phyloP scores from a whole-genome alignment of 2,888 invertebrate genomes.

The Polydrusus cervinus region DNA sequence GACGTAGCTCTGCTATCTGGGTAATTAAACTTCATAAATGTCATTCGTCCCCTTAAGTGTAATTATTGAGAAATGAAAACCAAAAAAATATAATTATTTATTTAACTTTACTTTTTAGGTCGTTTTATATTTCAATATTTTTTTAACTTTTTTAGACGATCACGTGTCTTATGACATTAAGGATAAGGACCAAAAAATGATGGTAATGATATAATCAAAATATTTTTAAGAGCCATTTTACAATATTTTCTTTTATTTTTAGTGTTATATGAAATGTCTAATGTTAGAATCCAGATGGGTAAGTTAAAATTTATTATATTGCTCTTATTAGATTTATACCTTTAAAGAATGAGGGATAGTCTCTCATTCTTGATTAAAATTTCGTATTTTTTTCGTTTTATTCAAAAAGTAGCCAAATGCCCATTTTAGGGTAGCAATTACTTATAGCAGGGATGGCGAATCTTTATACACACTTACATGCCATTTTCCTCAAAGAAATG shows the following conservation, averaged over 20 bases:
- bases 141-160: constrained; percentile 57
- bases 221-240: neutral
- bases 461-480: no score
- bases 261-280: constrained; percentile 67
- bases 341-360: no score
- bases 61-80: neutral
- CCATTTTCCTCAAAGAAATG: no score
- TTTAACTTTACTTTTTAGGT: neutral
- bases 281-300: constrained; percentile 66
- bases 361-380: no score
- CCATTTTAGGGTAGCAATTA: no score
- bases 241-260: constrained; percentile 54
- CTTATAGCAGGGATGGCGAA: no score
- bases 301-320: constrained; percentile 48
- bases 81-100: neutral
- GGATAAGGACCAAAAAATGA: constrained; percentile 60
- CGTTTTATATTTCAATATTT: neutral
- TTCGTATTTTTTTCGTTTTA: no score
- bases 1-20: no score
- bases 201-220: constrained; percentile 54
- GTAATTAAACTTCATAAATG: no score
- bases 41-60: no score
- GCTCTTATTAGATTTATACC: neutral
- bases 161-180: constrained; percentile 59
- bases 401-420: no score